These are phyloP conservation scores for Baccha elongata DNA, from an alignment of 2,888 invertebrate species.

Conservation along the genomic window DNA sequence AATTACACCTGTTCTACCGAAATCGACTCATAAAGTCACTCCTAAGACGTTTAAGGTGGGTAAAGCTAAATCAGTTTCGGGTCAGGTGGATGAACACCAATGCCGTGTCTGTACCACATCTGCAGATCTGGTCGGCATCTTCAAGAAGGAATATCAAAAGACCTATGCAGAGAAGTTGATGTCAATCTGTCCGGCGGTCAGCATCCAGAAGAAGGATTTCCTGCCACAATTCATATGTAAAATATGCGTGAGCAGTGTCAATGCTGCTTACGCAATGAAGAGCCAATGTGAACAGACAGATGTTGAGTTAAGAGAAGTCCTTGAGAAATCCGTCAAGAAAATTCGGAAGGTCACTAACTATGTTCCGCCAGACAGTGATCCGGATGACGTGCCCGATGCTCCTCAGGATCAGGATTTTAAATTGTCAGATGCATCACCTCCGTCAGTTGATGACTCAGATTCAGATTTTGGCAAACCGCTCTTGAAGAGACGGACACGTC, in stretches of 20 bases:
- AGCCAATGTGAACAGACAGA: conserved; percentile 81
- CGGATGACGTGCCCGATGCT: conserved; percentile 74
- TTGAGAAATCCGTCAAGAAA: conserved; percentile 81
- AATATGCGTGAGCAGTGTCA: conserved; percentile 80
- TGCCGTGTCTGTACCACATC: conserved; percentile 81
- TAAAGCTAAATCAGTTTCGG: conserved; percentile 35
- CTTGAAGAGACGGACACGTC: conserved; percentile 66
- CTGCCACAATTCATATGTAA: conserved; percentile 82
- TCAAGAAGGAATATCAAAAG: conserved; percentile 78
- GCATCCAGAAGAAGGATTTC: conserved; percentile 81
- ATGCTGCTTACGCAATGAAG: conserved; percentile 81
- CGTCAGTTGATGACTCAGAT: conserved; percentile 78
- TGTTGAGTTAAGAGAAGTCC: conserved; percentile 79
- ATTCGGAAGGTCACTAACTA: conserved; percentile 78
- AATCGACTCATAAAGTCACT: conserved; percentile 54
- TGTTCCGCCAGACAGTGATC: conserved; percentile 79
- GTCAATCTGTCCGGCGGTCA: conserved; percentile 81
- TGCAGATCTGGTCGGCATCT: conserved; percentile 79
- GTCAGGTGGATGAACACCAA: conserved; percentile 79
- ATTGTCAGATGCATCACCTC: conserved; percentile 79
- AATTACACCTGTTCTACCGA: neutral
- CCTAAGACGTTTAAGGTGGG: conserved; percentile 73
- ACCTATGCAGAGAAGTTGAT: conserved; percentile 81
- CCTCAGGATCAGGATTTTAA: conserved; percentile 81
- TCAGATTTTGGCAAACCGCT: conserved; percentile 76